Conservation (phyloP, 2,113 vertebrate species). For the Onychorhynchus coronatus region DNA sequence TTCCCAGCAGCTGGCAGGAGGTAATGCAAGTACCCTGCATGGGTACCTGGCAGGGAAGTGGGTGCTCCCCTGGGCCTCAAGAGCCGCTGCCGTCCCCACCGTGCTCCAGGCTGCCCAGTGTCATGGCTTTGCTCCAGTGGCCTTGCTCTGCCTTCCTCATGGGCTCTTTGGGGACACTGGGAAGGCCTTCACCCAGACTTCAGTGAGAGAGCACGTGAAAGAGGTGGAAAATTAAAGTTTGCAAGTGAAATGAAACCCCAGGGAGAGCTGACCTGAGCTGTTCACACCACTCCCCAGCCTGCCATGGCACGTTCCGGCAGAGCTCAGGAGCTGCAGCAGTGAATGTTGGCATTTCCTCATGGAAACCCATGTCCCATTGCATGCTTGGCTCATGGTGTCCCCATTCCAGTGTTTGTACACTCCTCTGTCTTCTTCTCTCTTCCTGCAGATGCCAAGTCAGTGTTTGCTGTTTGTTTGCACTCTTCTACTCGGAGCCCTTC, state of each 20-base stretch:
- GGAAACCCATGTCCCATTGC: fast-evolving
- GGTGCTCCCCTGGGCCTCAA: fast-evolving
- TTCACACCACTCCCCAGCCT: neutral
- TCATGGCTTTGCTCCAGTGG: fast-evolving
- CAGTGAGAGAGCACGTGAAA: neutral
- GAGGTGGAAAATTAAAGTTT: neutral
- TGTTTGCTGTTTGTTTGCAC: neutral
- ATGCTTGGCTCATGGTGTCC: fast-evolving
- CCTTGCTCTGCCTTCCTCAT: fast-evolving
- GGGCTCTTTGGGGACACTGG: fast-evolving
- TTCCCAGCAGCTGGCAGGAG: neutral
- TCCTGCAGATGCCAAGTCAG: fast-evolving
- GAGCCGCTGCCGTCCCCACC: neutral
- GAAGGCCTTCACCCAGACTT: neutral
- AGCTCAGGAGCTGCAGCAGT: neutral
- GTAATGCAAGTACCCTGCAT: neutral
- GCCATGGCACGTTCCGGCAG: neutral
- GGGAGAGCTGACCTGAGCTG: neutral
- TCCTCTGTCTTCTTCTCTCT: neutral
- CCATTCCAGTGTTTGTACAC: fast-evolving
- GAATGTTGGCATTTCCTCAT: fast-evolving
- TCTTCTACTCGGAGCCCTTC: neutral
- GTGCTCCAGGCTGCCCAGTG: fast-evolving
- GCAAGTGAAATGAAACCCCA: neutral
- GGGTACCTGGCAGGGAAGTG: neutral